phyloP scores from a whole-genome alignment of 2,888 invertebrate species.

The Caenorhabditis sp. region DNA sequence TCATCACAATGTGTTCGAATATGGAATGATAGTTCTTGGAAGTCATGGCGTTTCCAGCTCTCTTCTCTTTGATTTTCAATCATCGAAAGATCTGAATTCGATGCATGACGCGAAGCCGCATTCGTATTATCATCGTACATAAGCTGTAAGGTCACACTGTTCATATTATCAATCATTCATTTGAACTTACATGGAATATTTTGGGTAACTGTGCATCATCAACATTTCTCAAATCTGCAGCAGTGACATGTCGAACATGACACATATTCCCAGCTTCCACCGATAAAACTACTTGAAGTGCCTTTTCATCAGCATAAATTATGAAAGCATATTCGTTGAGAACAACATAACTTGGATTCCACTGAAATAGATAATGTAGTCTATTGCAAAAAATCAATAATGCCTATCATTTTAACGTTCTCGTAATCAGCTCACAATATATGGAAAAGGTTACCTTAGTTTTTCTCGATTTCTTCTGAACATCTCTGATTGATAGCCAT shows the following conservation, averaged over 20 bases:
- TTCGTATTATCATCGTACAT: conserved; percentile 84
- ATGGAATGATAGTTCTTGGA: conserved; percentile 56
- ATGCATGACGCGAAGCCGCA: conserved; percentile 46
- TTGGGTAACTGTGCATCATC: conserved; percentile 98
- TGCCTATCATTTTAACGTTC: no score
- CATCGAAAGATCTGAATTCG: conserved; percentile 49
- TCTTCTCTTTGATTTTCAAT: conserved; percentile 34
- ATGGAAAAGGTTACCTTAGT: conserved; percentile 13
- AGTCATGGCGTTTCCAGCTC: conserved; percentile 76
- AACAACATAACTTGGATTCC: conserved; percentile 26
- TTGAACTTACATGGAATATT: conserved; percentile 82
- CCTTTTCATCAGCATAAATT: conserved; percentile 33
- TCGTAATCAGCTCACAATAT: no score
- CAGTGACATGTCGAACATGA: conserved; percentile 96
- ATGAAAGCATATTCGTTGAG: conserved; percentile 35
- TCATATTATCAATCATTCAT: neutral
- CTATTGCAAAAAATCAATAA: no score
- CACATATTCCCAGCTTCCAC: conserved; percentile 81
- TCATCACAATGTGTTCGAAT: conserved; percentile 83
- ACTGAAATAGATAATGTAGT: conserved; percentile 7
- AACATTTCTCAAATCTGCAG: conserved; percentile 97
- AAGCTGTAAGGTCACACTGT: conserved; percentile 75
- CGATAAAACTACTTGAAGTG: neutral
- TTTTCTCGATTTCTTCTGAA: conserved; percentile 31
- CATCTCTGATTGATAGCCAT: conserved; percentile 29